Base-by-base conservation (phyloP, 2,888 invertebrate species). In the Cheilosia impressa region DNA sequence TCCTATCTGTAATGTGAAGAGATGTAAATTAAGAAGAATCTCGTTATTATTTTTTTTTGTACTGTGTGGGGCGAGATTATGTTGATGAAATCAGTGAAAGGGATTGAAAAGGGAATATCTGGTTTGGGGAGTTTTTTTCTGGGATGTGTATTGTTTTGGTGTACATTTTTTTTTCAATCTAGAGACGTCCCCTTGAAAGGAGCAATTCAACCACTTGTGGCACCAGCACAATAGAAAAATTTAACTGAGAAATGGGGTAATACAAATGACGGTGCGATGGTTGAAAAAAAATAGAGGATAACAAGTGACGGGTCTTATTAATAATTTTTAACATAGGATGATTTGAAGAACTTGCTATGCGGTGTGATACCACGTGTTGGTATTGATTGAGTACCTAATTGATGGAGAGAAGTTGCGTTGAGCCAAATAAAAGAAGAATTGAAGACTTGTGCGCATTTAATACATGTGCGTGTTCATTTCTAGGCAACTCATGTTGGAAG, bases 41-140 rank as follows among this genome's bases (percentile, higher is more conserved):
- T 4, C 17, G n/a, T 60, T 27, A 1, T n/a, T n/a, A n/a, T n/a
- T 45, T 22, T 57, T 31, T 43, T 47, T 27, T 31, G 2, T 31
- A 65, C 53, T 38, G 38, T 38, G 38, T 38, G 55, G 45, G 76
- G 60, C 31, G 73, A 57, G 15, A 24, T 52, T 4, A 27, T 65
- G 62, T 68, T 60, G 31, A 58, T 22, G 65, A 80, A 72, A 72
- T 68, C 62, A 77, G 75, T 62, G 55, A 81, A 81, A 85, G 81
- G 68, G 76, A 80, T 58, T 22, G 1, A 41, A 24, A 55, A 62
- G 66, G 52, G 76, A 50, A 77, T 72, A 80, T 80, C 84, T 71
- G 75, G 80, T 80, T 85, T 62, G 45, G 65, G 79, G 58, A 66
- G 75, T 75, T 75, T 79, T 75, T 84, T 69, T 60, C 52, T 22